A percentile compares a stretch with the other conserved stretches of the same genome.
Evolutionary conservation across 2,888 invertebrate genomes (phyloP).

Genomic region (Trissoscelio sp.): DNA sequence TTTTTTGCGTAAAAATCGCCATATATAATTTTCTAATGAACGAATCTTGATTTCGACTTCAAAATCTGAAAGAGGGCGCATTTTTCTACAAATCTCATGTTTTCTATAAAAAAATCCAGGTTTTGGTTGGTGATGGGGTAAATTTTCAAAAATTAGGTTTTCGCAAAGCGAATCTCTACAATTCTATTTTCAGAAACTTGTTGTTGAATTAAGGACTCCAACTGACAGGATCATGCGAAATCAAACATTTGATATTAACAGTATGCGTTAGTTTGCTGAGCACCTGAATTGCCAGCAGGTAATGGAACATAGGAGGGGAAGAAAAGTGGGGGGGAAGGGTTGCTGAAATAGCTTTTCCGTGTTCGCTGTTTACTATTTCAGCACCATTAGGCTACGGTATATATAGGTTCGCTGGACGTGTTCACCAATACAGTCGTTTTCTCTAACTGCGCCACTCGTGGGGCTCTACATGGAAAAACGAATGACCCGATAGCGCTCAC

Average conservation of each 20-base stretch:
- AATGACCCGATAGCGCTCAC: constrained; percentile 56
- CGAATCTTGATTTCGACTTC: too few species aligned
- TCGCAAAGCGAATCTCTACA: too few species aligned
- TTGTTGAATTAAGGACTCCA: constrained; percentile 26
- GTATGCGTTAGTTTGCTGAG: constrained; percentile 29
- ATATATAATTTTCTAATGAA: too few species aligned
- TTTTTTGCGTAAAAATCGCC: too few species aligned
- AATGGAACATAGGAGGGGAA: constrained; percentile 19
- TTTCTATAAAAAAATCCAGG: too few species aligned
- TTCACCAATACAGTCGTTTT: constrained; percentile 60
- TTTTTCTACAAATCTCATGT: too few species aligned
- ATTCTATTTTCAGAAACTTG: too few species aligned
- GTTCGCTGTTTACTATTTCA: constrained; percentile 69
- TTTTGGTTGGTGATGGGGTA: too few species aligned
- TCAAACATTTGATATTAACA: constrained; percentile 46
- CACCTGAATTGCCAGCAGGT: constrained; percentile 57
- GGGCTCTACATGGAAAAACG: constrained; percentile 51
- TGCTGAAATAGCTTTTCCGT: constrained; percentile 68
- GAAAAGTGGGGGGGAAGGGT: neutral
- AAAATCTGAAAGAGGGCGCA: too few species aligned
- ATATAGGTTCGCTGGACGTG: constrained; percentile 51
- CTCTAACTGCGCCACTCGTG: constrained; percentile 37
- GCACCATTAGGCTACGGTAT: constrained; percentile 51
- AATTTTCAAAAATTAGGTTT: too few species aligned
- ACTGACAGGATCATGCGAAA: constrained; percentile 35